A percentile compares a stretch with the other conserved stretches of the same genome.
These are phyloP conservation scores for Bellardia pandia DNA, from an alignment of 2,888 invertebrate genomes.

Conservation along the genomic window DNA sequence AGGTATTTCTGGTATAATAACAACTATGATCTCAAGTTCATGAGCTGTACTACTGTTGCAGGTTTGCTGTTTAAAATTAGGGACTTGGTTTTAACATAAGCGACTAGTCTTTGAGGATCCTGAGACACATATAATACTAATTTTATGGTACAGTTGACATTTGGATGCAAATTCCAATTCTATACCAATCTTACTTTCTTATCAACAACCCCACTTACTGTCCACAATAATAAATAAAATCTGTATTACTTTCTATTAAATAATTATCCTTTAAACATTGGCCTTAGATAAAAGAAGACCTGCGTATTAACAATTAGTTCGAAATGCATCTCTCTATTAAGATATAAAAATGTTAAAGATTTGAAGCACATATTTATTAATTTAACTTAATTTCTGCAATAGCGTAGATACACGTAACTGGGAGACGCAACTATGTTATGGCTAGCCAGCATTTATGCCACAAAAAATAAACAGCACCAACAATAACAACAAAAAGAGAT, in stretches of 20 bases:
- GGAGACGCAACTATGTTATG: conserved; percentile 28
- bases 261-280: not conserved
- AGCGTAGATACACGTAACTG: conserved; percentile 33
- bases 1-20: too few relatives aligned
- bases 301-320: conserved; percentile 64
- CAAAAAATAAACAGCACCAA: conserved; percentile 25
- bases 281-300: not conserved
- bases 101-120: too few relatives aligned
- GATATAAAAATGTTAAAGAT: conserved; percentile 58
- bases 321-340: conserved; percentile 50
- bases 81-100: too few relatives aligned
- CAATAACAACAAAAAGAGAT: conserved; percentile 51
- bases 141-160: too few relatives aligned
- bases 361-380: conserved; percentile 56
- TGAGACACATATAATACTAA: too few relatives aligned
- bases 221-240: not conserved
- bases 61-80: too few relatives aligned
- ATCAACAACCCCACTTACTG: too few relatives aligned
- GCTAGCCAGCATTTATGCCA: conserved; percentile 25
- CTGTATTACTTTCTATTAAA: not conserved
- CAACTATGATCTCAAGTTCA: too few relatives aligned
- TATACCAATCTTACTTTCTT: too few relatives aligned
- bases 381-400: conserved; percentile 54
- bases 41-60: too few relatives aligned
- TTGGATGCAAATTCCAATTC: too few relatives aligned